Base-by-base conservation (phyloP, 2,113 vertebrate species). In the Psammodynastes pulverulentus region DNA sequence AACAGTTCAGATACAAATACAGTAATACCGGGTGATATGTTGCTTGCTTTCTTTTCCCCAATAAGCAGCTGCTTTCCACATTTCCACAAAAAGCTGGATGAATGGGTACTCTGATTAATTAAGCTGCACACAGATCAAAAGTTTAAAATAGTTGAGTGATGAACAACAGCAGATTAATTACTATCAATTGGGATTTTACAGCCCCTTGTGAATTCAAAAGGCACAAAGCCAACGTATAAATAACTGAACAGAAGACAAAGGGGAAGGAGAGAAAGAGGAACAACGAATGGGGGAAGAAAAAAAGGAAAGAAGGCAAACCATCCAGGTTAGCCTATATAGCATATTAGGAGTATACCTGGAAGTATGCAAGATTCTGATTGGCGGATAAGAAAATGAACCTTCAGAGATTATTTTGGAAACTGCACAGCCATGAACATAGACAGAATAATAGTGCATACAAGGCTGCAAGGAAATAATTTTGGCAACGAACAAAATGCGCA, bases 121-220 rank as follows among this genome's bases (percentile, higher is more conserved):
- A 93, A 90, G 34, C 34, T 0, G 0, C 17, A 53, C 89, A 51
- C 58, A 93, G 89, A 95, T 93, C 88, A 94, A 93, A 96, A 89
- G 2, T 52, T 92, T 39, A 88, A 0, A 6, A 10, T 89, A 48
- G 34, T 34, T 94, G 51, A 85, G 29, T 21, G 43, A 95, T 54
- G 19, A 91, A 94, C 21, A 93, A 21, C 84, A 92, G 23, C 10
- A 15, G 13, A 3, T 21, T 89, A 89, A 92, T 3, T 1, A 0
- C 6, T 92, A 85, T 72, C 34, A 88, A 54, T 89, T 62, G 52
- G 91, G 93, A 85, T 92, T 90, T 34, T 94, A 85, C 62, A 96
- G 89, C 9, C 91, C 84, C 88, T 86, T 94, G 85, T 9, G 85
- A 52, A n/a, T 92, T 39, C 91, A 56, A 1, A 3, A 84, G 90